These are phyloP conservation scores for Chromis chromis DNA, from an alignment of 2,797 vertebrate genomes.

Conservation along the genomic window DNA sequence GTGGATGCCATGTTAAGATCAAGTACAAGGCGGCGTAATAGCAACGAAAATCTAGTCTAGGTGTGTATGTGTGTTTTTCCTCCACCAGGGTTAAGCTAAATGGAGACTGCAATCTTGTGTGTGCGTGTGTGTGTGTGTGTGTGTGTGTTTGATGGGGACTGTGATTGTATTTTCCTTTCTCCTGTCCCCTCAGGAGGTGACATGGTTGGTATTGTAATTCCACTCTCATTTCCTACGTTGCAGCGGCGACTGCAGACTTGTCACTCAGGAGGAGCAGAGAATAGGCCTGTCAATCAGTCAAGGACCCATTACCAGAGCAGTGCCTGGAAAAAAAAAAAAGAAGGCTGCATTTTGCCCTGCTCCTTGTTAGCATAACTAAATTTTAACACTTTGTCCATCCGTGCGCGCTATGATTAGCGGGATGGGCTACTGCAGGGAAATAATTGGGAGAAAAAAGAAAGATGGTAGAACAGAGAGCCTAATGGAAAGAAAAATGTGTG, in stretches of 20 bases:
- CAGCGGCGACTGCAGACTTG: slow-evolving; percentile 76
- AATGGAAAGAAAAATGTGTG: slow-evolving; percentile 46
- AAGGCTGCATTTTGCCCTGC: slow-evolving; percentile 42
- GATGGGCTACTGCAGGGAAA: slow-evolving; percentile 28
- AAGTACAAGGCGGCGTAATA: slow-evolving; percentile 41
- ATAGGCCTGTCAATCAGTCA: slow-evolving; percentile 84
- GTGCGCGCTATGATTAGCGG: slow-evolving; percentile 56
- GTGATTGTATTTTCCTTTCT: slow-evolving; percentile 82
- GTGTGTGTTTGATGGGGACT: slow-evolving; percentile 68
- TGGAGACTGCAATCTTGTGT: slow-evolving; percentile 40
- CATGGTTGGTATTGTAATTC: slow-evolving; percentile 85
- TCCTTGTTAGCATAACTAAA: slow-evolving; percentile 78
- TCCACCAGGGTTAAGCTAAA: slow-evolving; percentile 37
- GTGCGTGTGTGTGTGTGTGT: slow-evolving; percentile 6
- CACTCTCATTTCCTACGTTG: slow-evolving; percentile 83
- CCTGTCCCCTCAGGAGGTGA: slow-evolving; percentile 83
- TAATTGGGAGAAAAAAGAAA: slow-evolving; percentile 34
- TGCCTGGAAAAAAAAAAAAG: slow-evolving; percentile 15
- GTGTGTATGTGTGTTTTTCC: slow-evolving; percentile 37
- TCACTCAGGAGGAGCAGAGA: slow-evolving; percentile 82
- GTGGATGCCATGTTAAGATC: slow-evolving; percentile 32
- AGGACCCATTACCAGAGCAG: slow-evolving; percentile 73
- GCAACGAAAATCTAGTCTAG: slow-evolving; percentile 29
- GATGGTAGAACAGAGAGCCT: slow-evolving; percentile 31
- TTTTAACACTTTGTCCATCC: slow-evolving; percentile 70